Base-by-base conservation (phyloP, 2,113 vertebrate genomes). In the Aythya baeri region DNA sequence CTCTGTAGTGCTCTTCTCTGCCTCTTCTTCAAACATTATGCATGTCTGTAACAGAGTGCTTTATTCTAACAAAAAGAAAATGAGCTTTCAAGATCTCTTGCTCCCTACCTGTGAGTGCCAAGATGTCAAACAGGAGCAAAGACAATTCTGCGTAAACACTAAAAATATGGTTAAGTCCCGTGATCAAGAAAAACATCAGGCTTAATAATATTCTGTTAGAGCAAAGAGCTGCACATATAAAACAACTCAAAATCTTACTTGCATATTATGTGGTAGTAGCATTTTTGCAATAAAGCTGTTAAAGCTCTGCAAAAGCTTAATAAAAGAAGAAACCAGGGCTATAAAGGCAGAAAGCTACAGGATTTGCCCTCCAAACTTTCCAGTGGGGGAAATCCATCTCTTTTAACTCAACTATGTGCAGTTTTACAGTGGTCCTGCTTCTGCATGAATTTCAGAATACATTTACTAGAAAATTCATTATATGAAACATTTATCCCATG, bases 401-500 rank as follows among this genome's bases (percentile, higher is more conserved):
- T 96, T 97, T 95, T 91, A 95, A 95, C 75, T 91, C 95, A 97
- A 94, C 36, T 94, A 22, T 96, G 93, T 95, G 91, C 96, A 90
- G 92, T 92, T 98, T 98, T 96, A 97, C 86, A 97, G 91, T 91
- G 91, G 89, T 83, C 78, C 36, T 94, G 88, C 95, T 97, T 97
- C 97, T 96, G 91, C 94, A 96, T 92, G 96, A 96, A 97, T 96
- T 97, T 98, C 96, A 97, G 96, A 98, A 98, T 98, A 97, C 96
- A 98, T 98, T 98, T 97, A 96, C 96, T 97, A 95, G 91, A 97
- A 98, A 98, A 98, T 98, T 98, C 97, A 98, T 98, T 98, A 98
- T 97, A 98, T 98, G 97, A 98, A 98, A 98, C 97, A 98, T 98
- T 98, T 98, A 98, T 97, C 96, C 95, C 97, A 98, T 98, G 97